Evolutionary conservation across 2,888 invertebrate genomes (phyloP).

Genomic region (Dimorphilus gyrociliatus): DNA sequence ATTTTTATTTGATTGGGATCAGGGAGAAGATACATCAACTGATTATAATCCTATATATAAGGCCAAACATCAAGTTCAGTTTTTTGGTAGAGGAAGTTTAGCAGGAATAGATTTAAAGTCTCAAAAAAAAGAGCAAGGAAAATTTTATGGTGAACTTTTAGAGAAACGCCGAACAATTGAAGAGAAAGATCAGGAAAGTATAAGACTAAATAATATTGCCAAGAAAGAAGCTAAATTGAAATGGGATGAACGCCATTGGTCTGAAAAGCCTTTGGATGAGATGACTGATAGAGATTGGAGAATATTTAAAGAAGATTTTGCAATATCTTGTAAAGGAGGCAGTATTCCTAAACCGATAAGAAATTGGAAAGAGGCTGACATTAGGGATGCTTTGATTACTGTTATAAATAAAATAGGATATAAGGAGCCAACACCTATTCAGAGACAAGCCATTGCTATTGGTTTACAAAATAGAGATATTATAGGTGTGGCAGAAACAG

Average conservation of each 20-base stretch:
- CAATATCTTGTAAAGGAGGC: constrained; percentile 92
- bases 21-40: constrained; percentile 88
- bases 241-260: constrained; percentile 99
- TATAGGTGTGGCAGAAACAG: constrained; percentile 98
- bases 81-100: constrained; percentile 90
- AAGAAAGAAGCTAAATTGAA: constrained; percentile 92
- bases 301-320: constrained; percentile 97
- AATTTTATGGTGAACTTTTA: constrained; percentile 86
- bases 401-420: constrained; percentile 88
- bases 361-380: constrained; percentile 85
- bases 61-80: constrained; percentile 68
- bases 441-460: constrained; percentile 96
- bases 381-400: too few relatives aligned
- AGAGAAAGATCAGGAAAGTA: constrained; percentile 78
- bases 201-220: constrained; percentile 70
- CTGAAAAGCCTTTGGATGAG: constrained; percentile 74
- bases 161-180: constrained; percentile 87
- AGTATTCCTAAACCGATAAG: constrained; percentile 88
- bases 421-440: constrained; percentile 96
- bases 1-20: constrained; percentile 99
- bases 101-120: constrained; percentile 68
- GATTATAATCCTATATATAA: constrained; percentile 95
- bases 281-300: constrained; percentile 99
- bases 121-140: constrained; percentile 65
- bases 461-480: constrained; percentile 62